phyloP scores from a whole-genome alignment of 2,888 invertebrate species.

The Autographa gamma region DNA sequence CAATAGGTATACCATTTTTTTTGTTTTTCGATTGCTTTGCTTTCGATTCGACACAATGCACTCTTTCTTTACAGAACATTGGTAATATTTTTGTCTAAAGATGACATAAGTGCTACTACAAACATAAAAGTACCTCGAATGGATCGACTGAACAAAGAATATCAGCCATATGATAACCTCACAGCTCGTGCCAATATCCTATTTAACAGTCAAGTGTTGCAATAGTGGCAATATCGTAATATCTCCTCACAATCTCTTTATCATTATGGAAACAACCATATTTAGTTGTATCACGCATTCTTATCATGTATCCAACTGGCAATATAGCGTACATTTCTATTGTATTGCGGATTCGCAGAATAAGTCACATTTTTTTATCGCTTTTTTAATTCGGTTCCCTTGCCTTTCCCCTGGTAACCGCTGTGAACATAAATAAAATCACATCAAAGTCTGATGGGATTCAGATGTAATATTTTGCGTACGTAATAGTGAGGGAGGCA shows the following conservation, averaged over 20 bases:
- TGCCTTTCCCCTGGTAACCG: not conserved
- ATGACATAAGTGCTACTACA: constrained; percentile 1
- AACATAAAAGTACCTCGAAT: not conserved
- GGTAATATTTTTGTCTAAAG: not conserved
- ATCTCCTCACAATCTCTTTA: not conserved
- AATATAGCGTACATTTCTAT: not conserved
- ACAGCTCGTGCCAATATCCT: constrained; percentile 5
- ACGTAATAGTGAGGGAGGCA: constrained; percentile 45
- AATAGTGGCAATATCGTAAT: constrained; percentile 6
- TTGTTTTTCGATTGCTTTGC: not conserved
- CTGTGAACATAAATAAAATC: constrained; percentile 29
- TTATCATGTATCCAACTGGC: constrained; percentile 3
- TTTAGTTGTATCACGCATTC: not conserved
- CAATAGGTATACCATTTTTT: too few relatives aligned
- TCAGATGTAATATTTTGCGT: constrained; percentile 44
- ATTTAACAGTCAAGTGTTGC: not conserved
- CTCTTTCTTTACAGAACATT: not conserved
- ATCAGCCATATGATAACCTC: constrained; percentile 1
- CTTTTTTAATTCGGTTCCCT: not conserved
- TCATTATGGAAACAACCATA: not conserved
- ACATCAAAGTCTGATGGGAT: constrained; percentile 28
- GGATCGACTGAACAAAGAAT: not conserved
- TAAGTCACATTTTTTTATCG: not conserved
- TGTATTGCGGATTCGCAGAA: not conserved
- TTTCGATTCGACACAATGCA: not conserved